These are phyloP conservation scores for Tribolium madens DNA, from an alignment of 1,140 invertebrate species.

Conservation along the genomic window DNA sequence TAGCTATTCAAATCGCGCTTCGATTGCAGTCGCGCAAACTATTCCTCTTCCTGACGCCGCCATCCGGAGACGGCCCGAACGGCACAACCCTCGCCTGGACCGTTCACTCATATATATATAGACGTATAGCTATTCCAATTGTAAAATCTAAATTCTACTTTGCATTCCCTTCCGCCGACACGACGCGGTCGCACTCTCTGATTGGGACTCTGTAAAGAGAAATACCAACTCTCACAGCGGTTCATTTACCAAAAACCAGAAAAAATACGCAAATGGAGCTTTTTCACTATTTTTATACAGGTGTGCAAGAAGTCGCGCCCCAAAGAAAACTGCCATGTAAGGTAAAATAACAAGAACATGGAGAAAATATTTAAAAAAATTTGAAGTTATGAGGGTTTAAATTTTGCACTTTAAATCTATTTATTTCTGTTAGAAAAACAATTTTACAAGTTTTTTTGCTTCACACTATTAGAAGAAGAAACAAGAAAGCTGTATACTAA, in stretches of 20 bases:
- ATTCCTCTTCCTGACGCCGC: conserved; percentile 54
- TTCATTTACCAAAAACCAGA: neutral
- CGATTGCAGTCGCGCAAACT: conserved; percentile 61
- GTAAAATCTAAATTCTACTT: conserved; percentile 64
- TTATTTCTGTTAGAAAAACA: too few species aligned
- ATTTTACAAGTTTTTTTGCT: too few species aligned
- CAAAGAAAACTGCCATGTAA: too few species aligned
- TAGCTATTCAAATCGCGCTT: conserved; percentile 66
- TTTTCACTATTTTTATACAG: too few species aligned
- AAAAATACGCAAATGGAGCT: too few species aligned
- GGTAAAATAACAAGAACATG: too few species aligned
- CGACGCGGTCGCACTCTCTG: conserved; percentile 41
- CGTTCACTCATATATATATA: conserved; percentile 61
- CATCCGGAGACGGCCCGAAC: conserved; percentile 49
- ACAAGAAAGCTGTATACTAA: too few species aligned
- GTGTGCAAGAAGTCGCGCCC: too few species aligned
- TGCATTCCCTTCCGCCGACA: conserved; percentile 60
- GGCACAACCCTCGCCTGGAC: conserved; percentile 55
- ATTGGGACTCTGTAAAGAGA: conserved; percentile 37
- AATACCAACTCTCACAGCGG: conserved; percentile 29
- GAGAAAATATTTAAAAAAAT: too few species aligned
- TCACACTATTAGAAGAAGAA: too few species aligned
- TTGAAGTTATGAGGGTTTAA: too few species aligned
- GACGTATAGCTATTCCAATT: conserved; percentile 64
- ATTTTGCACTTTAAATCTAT: too few species aligned